Evolutionary conservation across 2,888 invertebrate genomes (phyloP).

Genomic region (Leucozona laternaria): DNA sequence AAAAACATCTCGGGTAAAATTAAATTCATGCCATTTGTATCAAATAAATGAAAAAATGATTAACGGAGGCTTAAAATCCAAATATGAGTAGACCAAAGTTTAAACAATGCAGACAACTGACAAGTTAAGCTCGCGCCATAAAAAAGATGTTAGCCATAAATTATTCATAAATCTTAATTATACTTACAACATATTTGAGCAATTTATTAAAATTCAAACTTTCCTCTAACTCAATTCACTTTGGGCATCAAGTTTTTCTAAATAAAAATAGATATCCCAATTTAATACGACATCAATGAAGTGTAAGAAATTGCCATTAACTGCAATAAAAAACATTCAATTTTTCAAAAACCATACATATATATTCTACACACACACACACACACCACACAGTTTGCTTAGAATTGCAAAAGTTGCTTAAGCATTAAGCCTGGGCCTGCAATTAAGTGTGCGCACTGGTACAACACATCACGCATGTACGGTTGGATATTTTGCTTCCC

Average conservation of each 20-base stretch:
- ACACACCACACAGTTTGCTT: constrained; percentile 4
- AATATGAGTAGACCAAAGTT: too few species aligned
- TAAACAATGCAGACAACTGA: too few species aligned
- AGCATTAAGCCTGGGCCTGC: constrained; percentile 35
- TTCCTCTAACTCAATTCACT: not conserved
- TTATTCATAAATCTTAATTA: not conserved
- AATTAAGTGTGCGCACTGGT: constrained; percentile 33
- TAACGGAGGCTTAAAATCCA: too few species aligned
- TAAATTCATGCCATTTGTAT: too few species aligned
- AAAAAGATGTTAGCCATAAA: not conserved
- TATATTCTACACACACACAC: not conserved
- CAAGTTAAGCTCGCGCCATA: not conserved
- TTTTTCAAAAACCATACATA: constrained; percentile 37
- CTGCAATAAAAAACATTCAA: constrained; percentile 56
- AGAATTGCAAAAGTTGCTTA: constrained; percentile 52
- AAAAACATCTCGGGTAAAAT: too few species aligned
- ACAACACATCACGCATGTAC: constrained; percentile 55
- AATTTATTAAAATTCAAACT: constrained; percentile 9
- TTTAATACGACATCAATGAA: constrained; percentile 39
- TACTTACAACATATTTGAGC: not conserved
- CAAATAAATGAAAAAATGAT: too few species aligned
- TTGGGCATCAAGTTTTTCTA: not conserved
- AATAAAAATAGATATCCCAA: not conserved
- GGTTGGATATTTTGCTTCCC: constrained; percentile 43
- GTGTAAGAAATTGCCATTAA: constrained; percentile 55